These are phyloP conservation scores for Malthinus flaveolus DNA, from an alignment of 2,888 invertebrate genomes.

Conservation along the genomic window DNA sequence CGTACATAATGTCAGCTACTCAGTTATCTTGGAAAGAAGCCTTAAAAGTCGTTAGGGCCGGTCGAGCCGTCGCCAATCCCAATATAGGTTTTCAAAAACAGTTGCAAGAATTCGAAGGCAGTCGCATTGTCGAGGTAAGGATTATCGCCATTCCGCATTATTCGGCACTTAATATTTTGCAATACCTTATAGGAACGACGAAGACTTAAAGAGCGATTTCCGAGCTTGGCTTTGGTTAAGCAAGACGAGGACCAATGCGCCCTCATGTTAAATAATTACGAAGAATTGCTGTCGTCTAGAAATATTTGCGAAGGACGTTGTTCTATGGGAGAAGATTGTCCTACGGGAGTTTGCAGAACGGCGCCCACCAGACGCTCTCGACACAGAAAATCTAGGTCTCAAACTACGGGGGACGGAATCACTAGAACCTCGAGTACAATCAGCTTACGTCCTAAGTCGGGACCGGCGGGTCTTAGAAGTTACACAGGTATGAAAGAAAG, in stretches of 20 bases:
- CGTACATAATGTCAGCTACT: constrained; percentile 95
- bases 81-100: constrained; percentile 95
- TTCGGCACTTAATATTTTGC: background rate
- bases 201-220: constrained; percentile 81
- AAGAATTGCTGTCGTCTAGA: constrained; percentile 74
- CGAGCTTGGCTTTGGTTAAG: constrained; percentile 73
- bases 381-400: constrained; percentile 42
- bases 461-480: constrained; percentile 77
- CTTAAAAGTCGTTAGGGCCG: constrained; percentile 89
- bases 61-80: constrained; percentile 91
- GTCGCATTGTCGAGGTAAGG: constrained; percentile 73
- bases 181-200: constrained; percentile 71
- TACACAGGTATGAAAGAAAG: constrained; percentile 65
- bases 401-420: constrained; percentile 39
- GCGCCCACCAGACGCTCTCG: constrained; percentile 38
- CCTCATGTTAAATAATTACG: constrained; percentile 80
- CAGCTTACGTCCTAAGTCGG: constrained; percentile 71
- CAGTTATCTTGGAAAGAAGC: constrained; percentile 89
- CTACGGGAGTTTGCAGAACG: constrained; percentile 64
- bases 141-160: background rate
- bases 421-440: constrained; percentile 50
- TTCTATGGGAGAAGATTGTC: constrained; percentile 80
- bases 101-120: constrained; percentile 86
- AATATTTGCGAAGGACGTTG: constrained; percentile 89
- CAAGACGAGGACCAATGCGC: constrained; percentile 77